These are phyloP conservation scores for Xenopus laevis DNA, from an alignment of 2,113 vertebrate genomes.

Conservation along the genomic window DNA sequence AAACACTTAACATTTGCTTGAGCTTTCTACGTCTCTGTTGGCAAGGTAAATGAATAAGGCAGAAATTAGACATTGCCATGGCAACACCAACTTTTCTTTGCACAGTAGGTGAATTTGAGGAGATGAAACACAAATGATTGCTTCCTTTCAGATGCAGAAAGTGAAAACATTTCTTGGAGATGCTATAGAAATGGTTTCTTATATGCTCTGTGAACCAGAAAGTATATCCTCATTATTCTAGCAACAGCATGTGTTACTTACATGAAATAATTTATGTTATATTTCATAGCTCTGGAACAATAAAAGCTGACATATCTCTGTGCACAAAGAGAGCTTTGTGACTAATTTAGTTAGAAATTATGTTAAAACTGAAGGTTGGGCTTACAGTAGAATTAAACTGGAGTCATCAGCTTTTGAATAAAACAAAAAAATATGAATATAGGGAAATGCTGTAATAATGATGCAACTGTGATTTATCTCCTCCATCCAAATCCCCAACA, in stretches of 20 bases:
- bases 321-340: constrained; percentile 10
- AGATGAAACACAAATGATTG: constrained; percentile 25
- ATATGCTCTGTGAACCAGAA: constrained; percentile 24
- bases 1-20: no score
- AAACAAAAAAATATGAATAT: no score
- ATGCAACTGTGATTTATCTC: no score
- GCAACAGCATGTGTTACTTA: constrained; percentile 25
- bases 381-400: background rate
- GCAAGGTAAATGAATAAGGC: background rate
- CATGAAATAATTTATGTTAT: constrained; percentile 27
- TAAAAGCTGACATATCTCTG: constrained; percentile 20
- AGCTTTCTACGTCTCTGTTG: background rate
- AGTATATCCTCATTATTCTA: constrained; percentile 28
- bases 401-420: no score
- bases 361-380: background rate
- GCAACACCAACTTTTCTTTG: background rate
- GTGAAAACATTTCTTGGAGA: constrained; percentile 21
- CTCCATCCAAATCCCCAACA: no score
- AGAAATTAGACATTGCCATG: background rate
- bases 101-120: constrained; percentile 14
- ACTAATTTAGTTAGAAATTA: constrained; percentile 32
- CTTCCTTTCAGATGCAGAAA: constrained; percentile 24
- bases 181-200: constrained; percentile 15
- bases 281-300: constrained; percentile 30
- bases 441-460: no score